These are phyloP conservation scores for Morpho helenor DNA, from an alignment of 2,888 invertebrate genomes.

Conservation along the genomic window DNA sequence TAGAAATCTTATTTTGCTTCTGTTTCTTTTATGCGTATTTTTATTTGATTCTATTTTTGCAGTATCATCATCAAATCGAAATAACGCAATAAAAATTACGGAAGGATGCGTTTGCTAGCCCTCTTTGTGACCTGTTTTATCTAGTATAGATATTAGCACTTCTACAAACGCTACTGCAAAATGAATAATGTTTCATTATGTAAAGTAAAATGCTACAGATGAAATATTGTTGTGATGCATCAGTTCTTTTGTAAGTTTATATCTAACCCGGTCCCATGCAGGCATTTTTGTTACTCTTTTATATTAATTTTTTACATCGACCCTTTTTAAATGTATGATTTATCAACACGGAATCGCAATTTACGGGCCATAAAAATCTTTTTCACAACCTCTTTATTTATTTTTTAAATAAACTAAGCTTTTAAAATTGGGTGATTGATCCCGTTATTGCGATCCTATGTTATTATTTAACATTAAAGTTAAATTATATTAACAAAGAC, in stretches of 20 bases:
- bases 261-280: slow-evolving; percentile 62
- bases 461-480: slow-evolving; percentile 46
- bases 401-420: slow-evolving; percentile 58
- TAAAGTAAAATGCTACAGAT: slow-evolving; percentile 33
- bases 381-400: slow-evolving; percentile 69
- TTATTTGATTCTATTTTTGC: too few relatives aligned
- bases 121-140: too few relatives aligned
- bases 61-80: too few relatives aligned
- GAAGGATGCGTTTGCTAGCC: too few relatives aligned
- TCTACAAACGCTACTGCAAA: slow-evolving; percentile 10
- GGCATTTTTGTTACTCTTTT: slow-evolving; percentile 45
- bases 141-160: neutral
- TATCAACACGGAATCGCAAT: slow-evolving; percentile 52
- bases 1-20: too few relatives aligned
- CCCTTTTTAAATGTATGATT: slow-evolving; percentile 57
- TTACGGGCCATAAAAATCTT: slow-evolving; percentile 53
- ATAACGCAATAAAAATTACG: too few relatives aligned
- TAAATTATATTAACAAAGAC: slow-evolving; percentile 67
- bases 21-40: too few relatives aligned
- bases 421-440: slow-evolving; percentile 68
- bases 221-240: slow-evolving; percentile 33
- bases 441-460: slow-evolving; percentile 53
- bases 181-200: slow-evolving; percentile 13
- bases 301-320: slow-evolving; percentile 54
- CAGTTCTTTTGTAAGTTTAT: slow-evolving; percentile 55